Base-by-base conservation (phyloP, 1,140 invertebrate genomes). In the Cyrtorhinus lividipennis region DNA sequence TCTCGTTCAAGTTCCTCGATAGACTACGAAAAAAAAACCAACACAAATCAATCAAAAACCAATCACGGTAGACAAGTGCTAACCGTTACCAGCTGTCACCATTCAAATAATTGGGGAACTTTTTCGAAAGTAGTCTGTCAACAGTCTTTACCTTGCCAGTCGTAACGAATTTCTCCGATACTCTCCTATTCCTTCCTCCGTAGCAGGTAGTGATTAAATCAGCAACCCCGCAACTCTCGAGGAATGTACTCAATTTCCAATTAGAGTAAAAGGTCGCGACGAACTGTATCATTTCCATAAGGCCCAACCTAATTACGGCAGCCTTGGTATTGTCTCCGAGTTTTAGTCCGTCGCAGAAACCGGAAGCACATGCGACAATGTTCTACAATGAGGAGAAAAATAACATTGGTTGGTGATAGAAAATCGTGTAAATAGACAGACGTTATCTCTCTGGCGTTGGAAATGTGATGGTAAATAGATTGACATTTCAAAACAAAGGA, bases 181-280 rank as follows among this genome's bases (percentile, higher is more conserved):
- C 90, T 73, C 83, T 87, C 66, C 95, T 80, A 74, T 99, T 99
- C 62, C 97, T 81, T 5, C 97, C 97, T 68, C 87, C 95, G 72
- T 98, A 99, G 73, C 96, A 99, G 1, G 97, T 99, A 0, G 97
- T 99, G 64, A 99, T 93, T 24, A 99, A 81, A 82, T 99, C 97
- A 62, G 96, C 97, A 12, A 99, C 88, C 44, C 97, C 97, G 73
- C 97, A 99, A 69, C 92, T 96, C 76, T 99, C 96, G 70, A 99
- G 92, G 79, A 99, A 99, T 1, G 95, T 99, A 2, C 85, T 78
- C 15, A 95, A 74, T 73, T 91, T 87, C 65, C 85, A 85, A 48
- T 87, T 87, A 1, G 88, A 85, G 72, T 90, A 94, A 74, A 93
- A 94, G 24, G 87, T 81, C 67, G 94, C 86, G 1, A 91, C 88